A percentile compares a stretch with the other conserved stretches of the same genome.
Conservation (phyloP, 92 coral and sea anemone genomes). For the Metridium senile region DNA sequence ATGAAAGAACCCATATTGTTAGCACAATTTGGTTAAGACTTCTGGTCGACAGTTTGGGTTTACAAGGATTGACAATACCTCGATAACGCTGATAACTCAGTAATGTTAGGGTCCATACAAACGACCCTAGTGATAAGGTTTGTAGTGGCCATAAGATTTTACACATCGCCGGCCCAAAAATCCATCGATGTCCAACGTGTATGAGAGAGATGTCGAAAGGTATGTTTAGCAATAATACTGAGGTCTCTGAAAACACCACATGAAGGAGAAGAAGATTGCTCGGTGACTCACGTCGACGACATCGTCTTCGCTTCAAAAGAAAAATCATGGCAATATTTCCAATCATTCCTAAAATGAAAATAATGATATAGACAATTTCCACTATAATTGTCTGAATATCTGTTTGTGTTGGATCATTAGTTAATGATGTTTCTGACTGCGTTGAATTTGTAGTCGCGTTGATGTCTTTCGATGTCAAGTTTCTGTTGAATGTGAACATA, state of each 20-base stretch:
- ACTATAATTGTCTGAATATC: too few relatives aligned
- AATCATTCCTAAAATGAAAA: conserved; percentile 57
- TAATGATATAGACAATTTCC: conserved; percentile 33
- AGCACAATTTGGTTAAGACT: conserved; percentile 22
- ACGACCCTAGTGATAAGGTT: conserved; percentile 68
- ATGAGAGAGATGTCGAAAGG: conserved; percentile 65
- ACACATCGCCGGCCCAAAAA: conserved; percentile 69
- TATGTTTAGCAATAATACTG: conserved; percentile 62
- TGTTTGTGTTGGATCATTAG: too few relatives aligned
- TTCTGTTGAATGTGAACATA: too few relatives aligned
- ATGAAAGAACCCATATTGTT: conserved; percentile 63
- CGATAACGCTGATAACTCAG: conserved; percentile 69
- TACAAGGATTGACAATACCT: conserved; percentile 55
- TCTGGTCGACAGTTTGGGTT: conserved; percentile 14
- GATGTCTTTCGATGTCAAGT: too few relatives aligned
- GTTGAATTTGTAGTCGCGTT: too few relatives aligned
- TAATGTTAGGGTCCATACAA: conserved; percentile 64
- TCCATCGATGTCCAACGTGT: conserved; percentile 48
- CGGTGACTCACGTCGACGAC: conserved; percentile 51
- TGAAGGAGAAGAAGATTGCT: conserved; percentile 61
- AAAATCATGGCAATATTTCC: conserved; percentile 76
- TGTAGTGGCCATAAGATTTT: conserved; percentile 75
- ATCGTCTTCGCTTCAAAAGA: conserved; percentile 41
- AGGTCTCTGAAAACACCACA: conserved; percentile 71
- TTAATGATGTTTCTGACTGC: too few relatives aligned